Base-by-base conservation (phyloP, 2,888 invertebrate species). In the Philereme transversata region DNA sequence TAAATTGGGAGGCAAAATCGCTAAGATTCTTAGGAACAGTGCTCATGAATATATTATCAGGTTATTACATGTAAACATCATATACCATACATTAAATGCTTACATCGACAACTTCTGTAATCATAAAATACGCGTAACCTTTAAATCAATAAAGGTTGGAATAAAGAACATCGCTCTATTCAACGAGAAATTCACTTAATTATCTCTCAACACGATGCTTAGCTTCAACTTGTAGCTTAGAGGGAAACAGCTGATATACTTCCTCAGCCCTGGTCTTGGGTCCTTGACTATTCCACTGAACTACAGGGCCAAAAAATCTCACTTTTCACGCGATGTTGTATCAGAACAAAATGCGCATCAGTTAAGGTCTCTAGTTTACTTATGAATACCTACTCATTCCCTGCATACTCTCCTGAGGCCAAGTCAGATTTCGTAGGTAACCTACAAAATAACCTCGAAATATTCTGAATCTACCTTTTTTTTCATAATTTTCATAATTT, bases 121-220 rank as follows among this genome's bases (percentile, higher is more conserved):
- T 54, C 44, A 55, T 58, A 51, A 56, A 58, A 55, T 55, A 55
- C 36, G 34, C 44, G 45, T 50, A 62, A 62, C 62, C 62, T 62
- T 55, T 62, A 62, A 58, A 58, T 62, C 62, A 55, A 55, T 62
- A 54, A 51, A 58, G 62, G 54, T 59, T 52, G 44, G 44, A 53
- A 61, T 64, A 62, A 55, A 57, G 51, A 60, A 60, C 54, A 60
- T 52, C 66, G 71, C 71, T 73, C 69, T 62, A 68, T 73, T 70
- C 62, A 58, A 57, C 55, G 71, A 75, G 73, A 72, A 75, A 74
- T 75, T 69, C 69, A 71, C 70, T 76, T 78, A 76, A 78, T 82
- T 82, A 77, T 72, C 68, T 69, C 64, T 67, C 64, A 60, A 69
- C 71, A 67, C 71, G 72, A 82, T 79, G 72, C 75, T 81, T 73